Conservation (phyloP, 2,797 vertebrate genomes). For the Xiphorhynchus erythropygius region DNA sequence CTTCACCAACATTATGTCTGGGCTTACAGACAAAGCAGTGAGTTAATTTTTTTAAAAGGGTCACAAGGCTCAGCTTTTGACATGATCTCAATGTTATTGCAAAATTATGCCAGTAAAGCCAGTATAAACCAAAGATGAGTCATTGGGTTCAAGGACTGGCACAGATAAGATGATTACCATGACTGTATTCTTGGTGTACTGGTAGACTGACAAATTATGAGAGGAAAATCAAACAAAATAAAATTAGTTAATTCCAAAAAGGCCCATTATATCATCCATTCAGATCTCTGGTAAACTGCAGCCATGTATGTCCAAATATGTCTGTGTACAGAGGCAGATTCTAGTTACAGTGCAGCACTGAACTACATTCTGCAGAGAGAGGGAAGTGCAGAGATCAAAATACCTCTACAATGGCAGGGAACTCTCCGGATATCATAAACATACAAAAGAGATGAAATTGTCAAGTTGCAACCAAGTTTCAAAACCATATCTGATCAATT, state of each 20-base stretch:
- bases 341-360: neutral
- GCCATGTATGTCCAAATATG: neutral
- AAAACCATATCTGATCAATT: neutral
- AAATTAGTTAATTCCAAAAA: neutral
- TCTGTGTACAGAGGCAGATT: rapidly evolving
- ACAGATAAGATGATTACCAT: neutral
- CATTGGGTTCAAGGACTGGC: neutral
- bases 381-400: neutral
- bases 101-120: neutral
- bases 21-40: neutral
- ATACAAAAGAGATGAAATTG: neutral
- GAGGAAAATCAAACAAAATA: neutral
- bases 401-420: neutral
- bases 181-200: neutral
- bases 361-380: rapidly evolving
- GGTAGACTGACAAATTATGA: neutral
- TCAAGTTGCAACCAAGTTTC: neutral
- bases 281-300: neutral
- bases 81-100: neutral
- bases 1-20: neutral
- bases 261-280: neutral
- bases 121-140: neutral
- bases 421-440: rapidly evolving
- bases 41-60: neutral
- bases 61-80: neutral